Percentiles rank a stretch among this genome's conserved stretches.
Conservation (phyloP, 2,113 vertebrate species). For the Notiomystis cincta region DNA sequence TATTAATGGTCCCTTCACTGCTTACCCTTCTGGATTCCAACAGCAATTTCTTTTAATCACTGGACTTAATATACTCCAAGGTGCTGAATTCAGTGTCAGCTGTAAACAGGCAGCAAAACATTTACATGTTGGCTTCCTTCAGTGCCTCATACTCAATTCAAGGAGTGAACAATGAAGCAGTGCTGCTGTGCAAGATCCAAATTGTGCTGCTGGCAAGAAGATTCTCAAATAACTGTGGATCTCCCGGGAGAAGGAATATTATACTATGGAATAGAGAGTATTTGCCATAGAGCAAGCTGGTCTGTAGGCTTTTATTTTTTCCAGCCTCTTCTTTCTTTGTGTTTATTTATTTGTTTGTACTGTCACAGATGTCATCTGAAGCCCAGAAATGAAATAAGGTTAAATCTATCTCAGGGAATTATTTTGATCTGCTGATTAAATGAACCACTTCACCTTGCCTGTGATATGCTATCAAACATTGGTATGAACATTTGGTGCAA, state of each 20-base stretch:
- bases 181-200: constrained; percentile 25
- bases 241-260: constrained; percentile 49
- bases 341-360: constrained; percentile 49
- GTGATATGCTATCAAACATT: constrained; percentile 60
- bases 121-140: constrained; percentile 23
- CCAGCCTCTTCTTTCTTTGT: background rate
- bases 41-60: constrained; percentile 34
- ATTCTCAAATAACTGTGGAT: constrained; percentile 59
- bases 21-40: constrained; percentile 1
- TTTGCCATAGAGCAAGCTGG: constrained; percentile 9
- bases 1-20: background rate
- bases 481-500: constrained; percentile 68
- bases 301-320: background rate
- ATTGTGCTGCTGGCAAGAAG: constrained; percentile 60
- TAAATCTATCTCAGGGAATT: constrained; percentile 39
- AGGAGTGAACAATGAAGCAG: constrained; percentile 45
- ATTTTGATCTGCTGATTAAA: constrained; percentile 32
- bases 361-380: constrained; percentile 11
- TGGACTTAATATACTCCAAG: background rate
- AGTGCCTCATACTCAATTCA: constrained; percentile 3
- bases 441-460: constrained; percentile 55
- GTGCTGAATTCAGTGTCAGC: background rate
- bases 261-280: constrained; percentile 22
- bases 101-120: constrained; percentile 22
- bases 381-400: constrained; percentile 16